Base-by-base conservation (phyloP, 2,113 vertebrate species). In the Corythaeola cristata region DNA sequence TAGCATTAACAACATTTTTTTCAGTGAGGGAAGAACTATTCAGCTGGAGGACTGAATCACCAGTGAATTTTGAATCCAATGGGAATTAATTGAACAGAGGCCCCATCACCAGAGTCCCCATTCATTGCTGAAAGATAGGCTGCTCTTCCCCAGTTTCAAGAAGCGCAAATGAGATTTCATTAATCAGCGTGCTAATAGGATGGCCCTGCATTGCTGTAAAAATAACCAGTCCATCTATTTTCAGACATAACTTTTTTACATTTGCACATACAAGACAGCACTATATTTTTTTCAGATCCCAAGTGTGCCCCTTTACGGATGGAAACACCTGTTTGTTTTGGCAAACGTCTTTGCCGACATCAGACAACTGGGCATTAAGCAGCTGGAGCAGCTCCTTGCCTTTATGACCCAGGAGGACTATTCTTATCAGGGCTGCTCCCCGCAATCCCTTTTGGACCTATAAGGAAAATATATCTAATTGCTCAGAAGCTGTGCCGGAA, bases 291-390 rank as follows among this genome's bases (percentile, higher is more conserved):
- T 94, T 68, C 62, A 59, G 44, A 62, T 94, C 81, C 79, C 33
- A 24, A 71, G 60, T 1, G 5, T 89, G 83, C 30, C 68, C 33
- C 84, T 91, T 74, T 82, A 8, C 4, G 37, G 80, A 63, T 87
- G 80, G 91, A 89, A 97, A 85, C 87, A 96, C 91, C 91, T 96
- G 94, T 91, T 92, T 96, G 69, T 78, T 91, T 90, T 96, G 96
- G 94, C 94, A 96, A 89, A 96, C 6, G 0, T 39, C 84, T 92
- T 84, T 78, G 52, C 84, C 28, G 5, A 60, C 86, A 87, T 78
- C 73, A 66, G 91, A 94, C 91, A 97, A 92, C 84, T 96, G 93
- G 44, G 58, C 58, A 91, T 78, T 85, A 67, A 93, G 77, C 92
- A 96, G 91, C 94, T 91, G 86, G 93, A 96, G 79, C 0, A 0